Evolutionary conservation across 2,888 invertebrate genomes (phyloP).

Genomic region (Pollenia labialis): DNA sequence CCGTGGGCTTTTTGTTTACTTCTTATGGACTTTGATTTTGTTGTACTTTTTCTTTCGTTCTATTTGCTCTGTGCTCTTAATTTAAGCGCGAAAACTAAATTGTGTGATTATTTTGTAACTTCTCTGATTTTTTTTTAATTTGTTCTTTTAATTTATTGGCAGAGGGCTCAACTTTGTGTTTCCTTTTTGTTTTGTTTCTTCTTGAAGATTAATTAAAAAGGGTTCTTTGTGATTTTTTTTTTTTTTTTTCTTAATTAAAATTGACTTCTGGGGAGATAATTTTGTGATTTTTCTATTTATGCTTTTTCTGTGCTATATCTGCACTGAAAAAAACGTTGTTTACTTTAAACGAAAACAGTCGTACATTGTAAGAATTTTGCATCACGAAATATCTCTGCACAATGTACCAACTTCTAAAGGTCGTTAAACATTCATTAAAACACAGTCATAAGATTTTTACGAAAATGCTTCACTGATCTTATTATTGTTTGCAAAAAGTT

Average conservation of each 20-base stretch:
- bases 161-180: conserved; percentile 32
- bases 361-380: too few relatives aligned
- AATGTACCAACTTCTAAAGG: too few relatives aligned
- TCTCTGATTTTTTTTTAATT: conserved; percentile 2
- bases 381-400: too few relatives aligned
- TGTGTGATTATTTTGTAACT: conserved; percentile 4
- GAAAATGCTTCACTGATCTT: too few relatives aligned
- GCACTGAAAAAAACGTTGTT: too few relatives aligned
- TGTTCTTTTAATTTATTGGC: conserved; percentile 43
- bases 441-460: too few relatives aligned
- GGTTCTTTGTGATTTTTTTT: background rate
- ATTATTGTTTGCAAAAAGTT: too few relatives aligned
- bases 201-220: conserved; percentile 48
- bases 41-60: background rate
- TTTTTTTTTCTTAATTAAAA: conserved; percentile 1
- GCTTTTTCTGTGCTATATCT: background rate
- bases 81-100: conserved; percentile 55
- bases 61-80: conserved; percentile 10
- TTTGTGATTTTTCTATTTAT: background rate
- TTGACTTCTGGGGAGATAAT: background rate
- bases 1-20: background rate
- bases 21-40: background rate
- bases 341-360: too few relatives aligned
- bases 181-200: background rate
- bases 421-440: too few relatives aligned